Evolutionary conservation across 2,888 invertebrate genomes (phyloP), one percentile per base, ranked within the genome.

Genomic region (Axea sp.): DNA sequence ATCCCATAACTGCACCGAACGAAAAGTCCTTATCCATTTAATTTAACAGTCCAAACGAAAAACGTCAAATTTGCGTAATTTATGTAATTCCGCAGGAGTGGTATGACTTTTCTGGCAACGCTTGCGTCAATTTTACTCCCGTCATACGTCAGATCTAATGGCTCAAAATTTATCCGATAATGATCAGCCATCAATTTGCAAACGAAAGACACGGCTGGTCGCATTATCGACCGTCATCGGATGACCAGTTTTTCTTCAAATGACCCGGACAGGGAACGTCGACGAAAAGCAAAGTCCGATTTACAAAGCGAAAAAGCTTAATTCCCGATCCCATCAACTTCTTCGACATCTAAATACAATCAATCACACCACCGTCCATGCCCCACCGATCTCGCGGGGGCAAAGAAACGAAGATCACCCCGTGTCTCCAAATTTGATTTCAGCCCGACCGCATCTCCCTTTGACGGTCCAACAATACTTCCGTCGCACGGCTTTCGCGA

Each of bases 401-500:
- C 22, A 57, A 49, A 57, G 45, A 59, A 9, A 28, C 35, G 39
- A 41, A 43, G 3, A 35, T 39, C 31, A 39, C 31, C 26, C 47
- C 39, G 39, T 24, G 39, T 51, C 41, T 51, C 41, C 39, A 31
- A 51, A 39, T 64, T 41, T 51, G 30, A 51, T 64, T 45, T 26
- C 26, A 5, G 1, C 28, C 19, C 8, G 15, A 53, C 65, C 53
- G 30, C 65, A 24, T 3, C 31, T 19, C 28, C 8, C 45, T 47
- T 45, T 55, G 51, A 53, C 53, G 37, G 24, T 9, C 14, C 43
- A 17, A 55, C 24, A 43, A 69, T 47, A 62, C 33, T 69, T 69
- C 69, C 60, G 47, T 60, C 68, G 49, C 22, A 8, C 49, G 19
- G 67, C 57, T 39, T 28, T 37, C 67, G 65, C 47, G 26, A 67